These are phyloP conservation scores for Osedax frankpressi DNA, from an alignment of 2,888 invertebrate genomes.

Conservation along the genomic window DNA sequence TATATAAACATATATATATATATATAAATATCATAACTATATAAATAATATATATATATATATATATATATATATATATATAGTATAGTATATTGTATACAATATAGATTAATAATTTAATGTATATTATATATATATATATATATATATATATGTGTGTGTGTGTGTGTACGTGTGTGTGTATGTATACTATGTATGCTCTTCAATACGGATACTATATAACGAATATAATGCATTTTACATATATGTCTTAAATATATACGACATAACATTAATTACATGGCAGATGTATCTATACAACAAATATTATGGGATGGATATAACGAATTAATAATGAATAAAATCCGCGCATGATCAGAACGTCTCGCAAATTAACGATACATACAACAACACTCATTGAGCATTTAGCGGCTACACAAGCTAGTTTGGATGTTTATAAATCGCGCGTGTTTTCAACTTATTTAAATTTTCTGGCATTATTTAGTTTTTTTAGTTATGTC, in stretches of 20 bases:
- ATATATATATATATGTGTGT: neutral
- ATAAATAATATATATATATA: neutral
- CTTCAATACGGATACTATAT: neutral
- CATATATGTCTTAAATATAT: neutral
- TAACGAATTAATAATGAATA: slow-evolving; percentile 26
- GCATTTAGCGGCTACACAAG: neutral
- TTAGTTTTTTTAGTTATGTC: neutral
- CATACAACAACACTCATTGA: neutral
- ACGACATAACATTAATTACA: neutral
- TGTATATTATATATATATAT: neutral
- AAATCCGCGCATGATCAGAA: slow-evolving; percentile 25
- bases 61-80: neutral
- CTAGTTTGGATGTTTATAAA: neutral
- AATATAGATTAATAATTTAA: neutral
- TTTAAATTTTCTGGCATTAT: neutral
- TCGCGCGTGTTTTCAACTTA: neutral
- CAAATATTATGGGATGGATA: slow-evolving; percentile 22
- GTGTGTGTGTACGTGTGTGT: neutral
- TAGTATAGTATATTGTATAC: no score
- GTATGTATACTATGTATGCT: neutral
- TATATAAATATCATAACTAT: neutral
- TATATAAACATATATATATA: neutral
- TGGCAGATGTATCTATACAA: neutral
- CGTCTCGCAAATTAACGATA: neutral
- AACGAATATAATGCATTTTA: neutral